These are phyloP conservation scores for Macrobrachium rosenbergii DNA, from an alignment of 1,140 invertebrate species.

Conservation along the genomic window DNA sequence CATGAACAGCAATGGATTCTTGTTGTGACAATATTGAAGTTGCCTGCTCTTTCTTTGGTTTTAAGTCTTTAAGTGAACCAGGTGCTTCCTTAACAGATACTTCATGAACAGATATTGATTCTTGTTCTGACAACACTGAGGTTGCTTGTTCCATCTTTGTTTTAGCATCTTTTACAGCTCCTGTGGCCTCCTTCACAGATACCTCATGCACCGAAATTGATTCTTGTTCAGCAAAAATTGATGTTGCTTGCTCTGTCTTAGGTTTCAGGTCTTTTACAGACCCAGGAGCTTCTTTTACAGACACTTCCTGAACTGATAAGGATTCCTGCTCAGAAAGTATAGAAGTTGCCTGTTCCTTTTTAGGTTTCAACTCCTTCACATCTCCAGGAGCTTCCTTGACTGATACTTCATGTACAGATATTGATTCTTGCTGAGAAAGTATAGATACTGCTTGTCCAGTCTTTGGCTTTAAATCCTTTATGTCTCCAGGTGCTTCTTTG, in stretches of 20 bases:
- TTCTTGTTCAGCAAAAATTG: slow-evolving; percentile 67
- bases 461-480: slow-evolving; percentile 67
- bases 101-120: slow-evolving; percentile 37
- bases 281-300: slow-evolving; percentile 72
- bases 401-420: slow-evolving; percentile 50
- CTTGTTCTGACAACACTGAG: slow-evolving; percentile 20
- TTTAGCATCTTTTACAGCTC: slow-evolving; percentile 14
- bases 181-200: slow-evolving; percentile 24
- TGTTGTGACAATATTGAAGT: neutral
- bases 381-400: slow-evolving; percentile 71
- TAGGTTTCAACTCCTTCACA: slow-evolving; percentile 67
- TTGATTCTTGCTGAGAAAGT: slow-evolving; percentile 36
- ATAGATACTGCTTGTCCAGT: slow-evolving; percentile 69
- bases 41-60: slow-evolving; percentile 27
- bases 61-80: slow-evolving; percentile 60
- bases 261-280: slow-evolving; percentile 71
- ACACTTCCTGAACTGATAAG: slow-evolving; percentile 33
- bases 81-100: slow-evolving; percentile 68
- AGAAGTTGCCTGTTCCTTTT: slow-evolving; percentile 46
- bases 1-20: slow-evolving; percentile 36
- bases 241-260: slow-evolving; percentile 72
- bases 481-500: slow-evolving; percentile 71
- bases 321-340: slow-evolving; percentile 40
- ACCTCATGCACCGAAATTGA: slow-evolving; percentile 35
- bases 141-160: slow-evolving; percentile 36